These are phyloP conservation scores for Pteria penguin DNA, from an alignment of 2,888 invertebrate genomes.

Conservation along the genomic window DNA sequence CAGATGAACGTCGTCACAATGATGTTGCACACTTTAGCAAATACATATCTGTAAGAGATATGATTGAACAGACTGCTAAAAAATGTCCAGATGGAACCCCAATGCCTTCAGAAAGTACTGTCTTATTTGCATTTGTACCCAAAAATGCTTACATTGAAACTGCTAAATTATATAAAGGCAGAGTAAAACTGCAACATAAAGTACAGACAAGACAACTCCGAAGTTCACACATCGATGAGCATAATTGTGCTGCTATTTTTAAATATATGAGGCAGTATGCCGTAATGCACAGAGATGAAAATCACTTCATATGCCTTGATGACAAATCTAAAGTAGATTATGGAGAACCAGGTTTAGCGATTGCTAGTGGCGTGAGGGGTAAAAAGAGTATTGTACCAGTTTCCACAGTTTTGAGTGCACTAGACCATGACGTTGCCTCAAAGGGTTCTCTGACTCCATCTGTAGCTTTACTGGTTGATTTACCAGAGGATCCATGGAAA, in stretches of 20 bases:
- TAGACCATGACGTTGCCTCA: constrained; percentile 50
- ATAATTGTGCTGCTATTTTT: constrained; percentile 28
- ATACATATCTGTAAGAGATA: constrained; percentile 44
- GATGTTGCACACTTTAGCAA: constrained; percentile 37
- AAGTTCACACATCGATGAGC: constrained; percentile 19
- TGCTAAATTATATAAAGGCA: constrained; percentile 6
- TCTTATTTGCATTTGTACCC: constrained; percentile 29
- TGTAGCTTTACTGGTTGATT: constrained; percentile 42
- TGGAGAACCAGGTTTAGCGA: constrained; percentile 48
- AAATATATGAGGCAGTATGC: constrained; percentile 24
- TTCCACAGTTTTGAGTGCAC: not conserved
- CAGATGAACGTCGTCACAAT: constrained; percentile 42
- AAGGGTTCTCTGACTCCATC: constrained; percentile 55
- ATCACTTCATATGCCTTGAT: not conserved
- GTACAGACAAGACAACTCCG: constrained; percentile 35
- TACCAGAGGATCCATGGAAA: constrained; percentile 40
- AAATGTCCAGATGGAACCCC: constrained; percentile 37
- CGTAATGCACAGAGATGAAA: not conserved
- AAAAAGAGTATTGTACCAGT: constrained; percentile 41
- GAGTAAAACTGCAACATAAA: constrained; percentile 2
- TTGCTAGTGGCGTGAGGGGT: constrained; percentile 42
- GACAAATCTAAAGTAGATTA: constrained; percentile 41
- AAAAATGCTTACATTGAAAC: constrained; percentile 5
- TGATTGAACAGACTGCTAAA: constrained; percentile 39
- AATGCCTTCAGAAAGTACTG: constrained; percentile 47